Evolutionary conservation across 2,113 vertebrate genomes (phyloP), one percentile per base, ranked within the genome.

Genomic region (Ceyx melanurus): DNA sequence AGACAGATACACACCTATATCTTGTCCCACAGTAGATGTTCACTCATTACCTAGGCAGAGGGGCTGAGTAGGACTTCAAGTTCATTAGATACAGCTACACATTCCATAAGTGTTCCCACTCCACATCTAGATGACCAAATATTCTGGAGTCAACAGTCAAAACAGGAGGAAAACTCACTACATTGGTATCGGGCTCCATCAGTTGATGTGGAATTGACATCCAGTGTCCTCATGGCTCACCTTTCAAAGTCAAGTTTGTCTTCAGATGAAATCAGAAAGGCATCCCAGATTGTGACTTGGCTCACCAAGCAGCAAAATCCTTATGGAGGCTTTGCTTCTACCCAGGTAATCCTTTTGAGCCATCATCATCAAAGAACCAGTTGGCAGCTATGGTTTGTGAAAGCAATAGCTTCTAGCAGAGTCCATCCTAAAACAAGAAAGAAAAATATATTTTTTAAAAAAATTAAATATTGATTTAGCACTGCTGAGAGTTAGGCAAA

Each of bases 271-370:
- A 91, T 98, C 25, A 62, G 21, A 28, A 60, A 79, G 11, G 95
- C 94, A 28, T 62, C 65, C 0, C 35, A 15, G 68, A 96, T 96
- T 4, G 88, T 97, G 21, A 93, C 89, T 50, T 98, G 97, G 97
- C 64, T 98, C 67, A 90, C 15, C 51, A 97, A 96, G 78, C 97
- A 98, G 58, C 97, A 98, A 89, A 98, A 98, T 37, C 86, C 97
- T 19, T 94, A 97, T 2, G 96, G 97, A 12, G 97, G 97, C 42
- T 98, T 98, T 93, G 95, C 97, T 37, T 98, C 97, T 35, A 98
- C 97, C 6, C 97, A 98, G 97, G 97, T 98, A 58, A 94, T 35
- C 5, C 35, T 20, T n/a, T 77, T 65, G 60, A 80, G 50, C 51
- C 28, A 72, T 21, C 33, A 19, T 8, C 50, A 75, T 7, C 37